phyloP scores from a whole-genome alignment of 2,113 vertebrate species.

The Pelobates fuscus region DNA sequence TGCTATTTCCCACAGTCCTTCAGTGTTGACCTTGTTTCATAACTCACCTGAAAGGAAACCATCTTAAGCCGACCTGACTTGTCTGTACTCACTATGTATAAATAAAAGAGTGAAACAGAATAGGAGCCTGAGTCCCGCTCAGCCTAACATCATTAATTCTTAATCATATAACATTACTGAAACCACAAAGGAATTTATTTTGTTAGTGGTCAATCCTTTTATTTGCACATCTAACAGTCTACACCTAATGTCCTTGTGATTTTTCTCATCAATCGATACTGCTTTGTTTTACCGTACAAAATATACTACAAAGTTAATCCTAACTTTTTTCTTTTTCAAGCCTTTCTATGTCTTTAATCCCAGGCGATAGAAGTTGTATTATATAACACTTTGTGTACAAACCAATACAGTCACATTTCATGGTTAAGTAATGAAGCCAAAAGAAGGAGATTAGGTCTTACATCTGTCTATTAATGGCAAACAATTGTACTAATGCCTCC shows the following conservation, averaged over 20 bases:
- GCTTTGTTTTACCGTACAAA: conserved; percentile 29
- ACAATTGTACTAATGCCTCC: too few species aligned
- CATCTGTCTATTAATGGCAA: not conserved
- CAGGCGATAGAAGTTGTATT: conserved; percentile 29
- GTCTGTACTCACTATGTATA: conserved; percentile 16
- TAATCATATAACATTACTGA: conserved; percentile 40
- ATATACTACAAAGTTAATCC: conserved; percentile 39
- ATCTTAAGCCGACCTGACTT: conserved; percentile 30
- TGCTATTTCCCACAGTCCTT: conserved; percentile 34
- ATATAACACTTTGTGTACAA: conserved; percentile 29
- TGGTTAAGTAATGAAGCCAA: conserved; percentile 17
- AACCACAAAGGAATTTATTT: conserved; percentile 34
- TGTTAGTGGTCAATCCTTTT: conserved; percentile 38
- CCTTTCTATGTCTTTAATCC: conserved; percentile 23
- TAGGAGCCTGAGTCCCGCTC: conserved; percentile 13
- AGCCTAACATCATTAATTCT: conserved; percentile 19
- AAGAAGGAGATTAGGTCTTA: conserved; percentile 30
- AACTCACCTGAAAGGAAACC: conserved; percentile 19
- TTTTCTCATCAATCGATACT: conserved; percentile 17
- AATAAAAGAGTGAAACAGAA: conserved; percentile 39
- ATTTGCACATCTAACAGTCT: conserved; percentile 33
- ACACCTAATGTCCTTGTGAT: conserved; percentile 30
- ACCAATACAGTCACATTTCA: conserved; percentile 28
- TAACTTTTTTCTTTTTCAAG: conserved; percentile 33
- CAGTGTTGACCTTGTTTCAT: conserved; percentile 10